Percentiles rank a stretch among this genome's conserved stretches.
Evolutionary conservation across 2,888 invertebrate species (phyloP).

Genomic region (Calephelis perditalis): DNA sequence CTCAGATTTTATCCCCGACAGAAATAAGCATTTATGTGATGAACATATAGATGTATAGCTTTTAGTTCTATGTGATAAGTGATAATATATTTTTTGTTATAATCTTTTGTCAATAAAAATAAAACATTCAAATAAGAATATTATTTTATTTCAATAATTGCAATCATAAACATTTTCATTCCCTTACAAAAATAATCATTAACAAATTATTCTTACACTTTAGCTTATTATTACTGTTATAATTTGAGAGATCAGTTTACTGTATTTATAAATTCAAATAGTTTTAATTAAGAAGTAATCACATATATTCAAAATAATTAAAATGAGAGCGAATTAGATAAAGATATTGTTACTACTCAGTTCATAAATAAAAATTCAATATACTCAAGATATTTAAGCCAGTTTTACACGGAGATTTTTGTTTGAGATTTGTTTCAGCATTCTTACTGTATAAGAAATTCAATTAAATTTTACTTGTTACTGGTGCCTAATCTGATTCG

Average conservation of each 20-base stretch:
- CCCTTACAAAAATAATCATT: neutral
- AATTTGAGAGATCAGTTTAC: slow-evolving; percentile 6
- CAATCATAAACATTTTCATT: slow-evolving; percentile 4
- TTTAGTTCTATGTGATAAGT: too few relatives aligned
- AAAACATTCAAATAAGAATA: slow-evolving; percentile 15
- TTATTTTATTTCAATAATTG: slow-evolving; percentile 12
- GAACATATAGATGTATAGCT: too few relatives aligned
- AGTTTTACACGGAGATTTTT: neutral
- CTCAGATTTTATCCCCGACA: too few relatives aligned
- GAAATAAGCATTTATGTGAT: too few relatives aligned
- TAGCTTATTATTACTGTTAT: neutral
- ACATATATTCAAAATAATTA: neutral
- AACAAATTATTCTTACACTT: neutral
- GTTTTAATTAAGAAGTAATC: neutral
- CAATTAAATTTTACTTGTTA: too few relatives aligned
- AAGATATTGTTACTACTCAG: neutral
- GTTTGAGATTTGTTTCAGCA: too few relatives aligned
- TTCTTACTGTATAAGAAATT: too few relatives aligned
- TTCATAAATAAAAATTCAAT: neutral
- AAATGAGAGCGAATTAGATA: neutral
- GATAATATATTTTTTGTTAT: too few relatives aligned
- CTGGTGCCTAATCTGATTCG: too few relatives aligned
- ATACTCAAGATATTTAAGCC: neutral
- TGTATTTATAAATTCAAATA: neutral
- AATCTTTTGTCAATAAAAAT: too few relatives aligned